A percentile compares a stretch with the other conserved stretches of the same genome.
phyloP scores from a whole-genome alignment of 2,888 invertebrate genomes.

The Stenodera caucasica region DNA sequence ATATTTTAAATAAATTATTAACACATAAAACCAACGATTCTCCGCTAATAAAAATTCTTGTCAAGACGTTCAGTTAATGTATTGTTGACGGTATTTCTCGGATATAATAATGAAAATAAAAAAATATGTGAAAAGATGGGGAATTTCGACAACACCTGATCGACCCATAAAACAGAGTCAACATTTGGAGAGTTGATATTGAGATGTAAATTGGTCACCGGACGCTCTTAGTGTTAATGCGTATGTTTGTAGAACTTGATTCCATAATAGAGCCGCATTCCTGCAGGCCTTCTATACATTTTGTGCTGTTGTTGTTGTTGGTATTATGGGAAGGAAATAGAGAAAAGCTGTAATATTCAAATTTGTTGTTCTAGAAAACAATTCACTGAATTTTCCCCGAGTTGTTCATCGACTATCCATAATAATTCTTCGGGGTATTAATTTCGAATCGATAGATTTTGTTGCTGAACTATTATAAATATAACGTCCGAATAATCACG shows the following conservation, averaged over 20 bases:
- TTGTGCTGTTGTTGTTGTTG: neutral
- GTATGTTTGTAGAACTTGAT: constrained; percentile 57
- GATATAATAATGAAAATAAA: neutral
- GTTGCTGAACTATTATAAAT: constrained; percentile 1
- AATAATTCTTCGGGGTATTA: neutral
- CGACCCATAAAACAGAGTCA: constrained; percentile 49
- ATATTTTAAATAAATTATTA: constrained; percentile 22
- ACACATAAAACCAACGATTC: constrained; percentile 16
- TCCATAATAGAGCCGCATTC: constrained; percentile 57
- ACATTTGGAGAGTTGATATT: constrained; percentile 50
- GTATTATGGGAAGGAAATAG: constrained; percentile 7
- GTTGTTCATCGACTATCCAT: neutral
- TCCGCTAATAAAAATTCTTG: constrained; percentile 27
- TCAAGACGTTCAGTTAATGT: constrained; percentile 7
- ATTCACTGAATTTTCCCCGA: neutral
- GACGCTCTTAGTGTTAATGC: constrained; percentile 54
- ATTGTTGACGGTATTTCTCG: neutral
- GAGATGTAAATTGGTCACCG: constrained; percentile 55
- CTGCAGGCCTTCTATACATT: constrained; percentile 29
- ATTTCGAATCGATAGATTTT: neutral
- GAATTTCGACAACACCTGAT: constrained; percentile 42
- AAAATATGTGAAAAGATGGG: constrained; percentile 31
- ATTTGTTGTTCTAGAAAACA: neutral
- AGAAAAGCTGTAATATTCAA: constrained; percentile 3
- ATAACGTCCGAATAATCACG: neutral